A percentile compares a stretch with the other conserved stretches of the same genome.
These are phyloP conservation scores for Electrophaes corylata DNA, from an alignment of 2,888 invertebrate species.

Conservation along the genomic window DNA sequence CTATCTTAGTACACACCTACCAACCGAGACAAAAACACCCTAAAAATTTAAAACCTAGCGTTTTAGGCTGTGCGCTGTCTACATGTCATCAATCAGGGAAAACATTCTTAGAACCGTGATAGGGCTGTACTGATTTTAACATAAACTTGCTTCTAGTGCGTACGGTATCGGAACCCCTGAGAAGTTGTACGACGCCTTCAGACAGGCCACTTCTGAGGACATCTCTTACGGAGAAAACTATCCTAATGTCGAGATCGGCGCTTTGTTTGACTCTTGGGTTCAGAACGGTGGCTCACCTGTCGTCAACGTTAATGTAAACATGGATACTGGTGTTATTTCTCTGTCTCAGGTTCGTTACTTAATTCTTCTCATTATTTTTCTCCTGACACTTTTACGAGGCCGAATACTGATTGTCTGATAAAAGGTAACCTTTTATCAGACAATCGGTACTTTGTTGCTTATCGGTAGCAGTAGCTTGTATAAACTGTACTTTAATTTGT, in stretches of 20 bases:
- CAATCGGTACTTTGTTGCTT: too few relatives aligned
- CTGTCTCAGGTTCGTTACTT: constrained; percentile 66
- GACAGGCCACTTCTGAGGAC: constrained; percentile 60
- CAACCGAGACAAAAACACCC: too few relatives aligned
- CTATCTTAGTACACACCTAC: too few relatives aligned
- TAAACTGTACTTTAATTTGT: background rate
- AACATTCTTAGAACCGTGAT: too few relatives aligned
- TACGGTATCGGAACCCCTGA: constrained; percentile 66
- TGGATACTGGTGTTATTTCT: constrained; percentile 52
- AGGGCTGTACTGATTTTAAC: background rate
- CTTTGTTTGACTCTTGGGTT: constrained; percentile 85
- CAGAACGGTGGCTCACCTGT: constrained; percentile 85
- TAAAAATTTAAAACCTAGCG: too few relatives aligned
- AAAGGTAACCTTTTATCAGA: too few relatives aligned
- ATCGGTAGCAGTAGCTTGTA: too few relatives aligned
- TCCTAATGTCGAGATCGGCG: constrained; percentile 58
- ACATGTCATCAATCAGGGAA: too few relatives aligned
- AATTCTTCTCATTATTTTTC: background rate
- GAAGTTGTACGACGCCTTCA: constrained; percentile 66
- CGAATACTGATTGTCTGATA: too few relatives aligned
- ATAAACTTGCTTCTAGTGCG: constrained; percentile 51
- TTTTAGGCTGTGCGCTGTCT: too few relatives aligned
- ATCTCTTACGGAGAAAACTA: constrained; percentile 51
- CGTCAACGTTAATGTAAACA: constrained; percentile 75
- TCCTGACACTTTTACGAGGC: too few relatives aligned